phyloP scores from a whole-genome alignment of 2,113 vertebrate species.

The Scomber colias region DNA sequence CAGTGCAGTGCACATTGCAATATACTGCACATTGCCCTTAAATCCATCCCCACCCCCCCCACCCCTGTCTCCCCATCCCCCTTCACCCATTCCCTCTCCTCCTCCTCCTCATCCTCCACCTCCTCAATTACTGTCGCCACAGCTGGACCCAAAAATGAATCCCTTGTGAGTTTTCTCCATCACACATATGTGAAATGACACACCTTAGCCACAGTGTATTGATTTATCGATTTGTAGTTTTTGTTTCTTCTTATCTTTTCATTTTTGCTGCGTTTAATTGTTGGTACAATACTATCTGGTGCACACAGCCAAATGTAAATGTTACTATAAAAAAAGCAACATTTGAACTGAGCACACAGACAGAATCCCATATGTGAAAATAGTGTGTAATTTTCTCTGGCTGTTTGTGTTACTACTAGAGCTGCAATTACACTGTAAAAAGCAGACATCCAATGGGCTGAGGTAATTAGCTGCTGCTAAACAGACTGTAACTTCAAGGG shows the following conservation, averaged over 20 bases:
- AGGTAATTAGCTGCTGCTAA: constrained; percentile 71
- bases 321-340: neutral
- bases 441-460: constrained; percentile 69
- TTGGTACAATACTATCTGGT: neutral
- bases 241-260: neutral
- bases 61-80: constrained; percentile 49
- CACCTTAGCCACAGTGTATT: constrained; percentile 19
- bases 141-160: constrained; percentile 71
- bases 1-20: constrained; percentile 46
- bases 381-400: constrained; percentile 61
- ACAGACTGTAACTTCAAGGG: constrained; percentile 61
- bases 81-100: constrained; percentile 21
- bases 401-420: constrained; percentile 61
- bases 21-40: constrained; percentile 52
- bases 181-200: constrained; percentile 43
- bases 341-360: neutral
- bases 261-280: neutral
- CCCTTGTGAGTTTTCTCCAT: constrained; percentile 54
- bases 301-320: neutral
- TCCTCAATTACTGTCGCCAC: neutral
- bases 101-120: constrained; percentile 3
- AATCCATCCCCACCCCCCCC: constrained; percentile 35
- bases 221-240: constrained; percentile 34
- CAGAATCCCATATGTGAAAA: constrained; percentile 40
- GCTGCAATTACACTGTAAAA: constrained; percentile 76